These are phyloP conservation scores for Papilio aristodemus DNA, from an alignment of 1,140 invertebrate species.

Conservation along the genomic window DNA sequence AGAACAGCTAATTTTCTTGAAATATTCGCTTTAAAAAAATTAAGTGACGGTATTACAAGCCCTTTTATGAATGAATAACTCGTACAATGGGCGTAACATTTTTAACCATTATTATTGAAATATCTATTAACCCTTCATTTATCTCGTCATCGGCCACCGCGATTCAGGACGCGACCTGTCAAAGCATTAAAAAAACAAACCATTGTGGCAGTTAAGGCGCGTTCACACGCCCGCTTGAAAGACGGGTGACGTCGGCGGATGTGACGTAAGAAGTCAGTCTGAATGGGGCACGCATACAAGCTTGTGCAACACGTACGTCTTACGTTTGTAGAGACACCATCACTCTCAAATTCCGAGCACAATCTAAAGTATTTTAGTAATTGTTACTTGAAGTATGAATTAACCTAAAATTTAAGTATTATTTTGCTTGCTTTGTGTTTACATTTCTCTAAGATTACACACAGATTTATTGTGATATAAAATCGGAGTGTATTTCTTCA, in stretches of 20 bases:
- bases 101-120: slow-evolving; percentile 44
- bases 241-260: slow-evolving; percentile 69
- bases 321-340: slow-evolving; percentile 21
- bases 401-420: too few species aligned
- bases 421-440: too few species aligned
- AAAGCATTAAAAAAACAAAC: slow-evolving; percentile 59
- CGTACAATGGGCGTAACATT: slow-evolving; percentile 1
- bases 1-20: background rate
- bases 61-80: slow-evolving; percentile 1
- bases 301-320: slow-evolving; percentile 36
- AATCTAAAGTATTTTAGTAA: background rate
- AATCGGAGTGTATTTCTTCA: too few species aligned
- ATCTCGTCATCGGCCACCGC: slow-evolving; percentile 52
- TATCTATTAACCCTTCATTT: slow-evolving; percentile 57
- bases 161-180: slow-evolving; percentile 56
- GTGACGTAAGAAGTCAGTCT: slow-evolving; percentile 73
- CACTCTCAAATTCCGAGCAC: background rate
- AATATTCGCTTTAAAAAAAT: background rate
- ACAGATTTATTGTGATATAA: too few species aligned
- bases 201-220: slow-evolving; percentile 47
- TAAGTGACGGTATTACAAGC: background rate
- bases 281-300: slow-evolving; percentile 67
- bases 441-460: too few species aligned
- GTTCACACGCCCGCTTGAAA: slow-evolving; percentile 70
- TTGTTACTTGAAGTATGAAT: too few species aligned